Evolutionary conservation across 2,888 invertebrate species (phyloP), one percentile per base, ranked within the genome.

Genomic region (Tipula confusa): DNA sequence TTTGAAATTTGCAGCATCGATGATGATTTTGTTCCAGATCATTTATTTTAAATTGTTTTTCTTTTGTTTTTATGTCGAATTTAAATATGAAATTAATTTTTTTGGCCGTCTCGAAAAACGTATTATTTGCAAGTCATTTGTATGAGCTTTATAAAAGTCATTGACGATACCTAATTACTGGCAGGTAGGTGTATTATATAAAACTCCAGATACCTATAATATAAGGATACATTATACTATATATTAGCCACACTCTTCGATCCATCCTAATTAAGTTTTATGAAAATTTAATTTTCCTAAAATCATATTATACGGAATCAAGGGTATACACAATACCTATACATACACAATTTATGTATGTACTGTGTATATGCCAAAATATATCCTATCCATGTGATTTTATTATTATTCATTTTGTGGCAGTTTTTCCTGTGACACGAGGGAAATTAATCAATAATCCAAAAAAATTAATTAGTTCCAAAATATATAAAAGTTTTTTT

Each of bases 371-470:
- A n/a, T n/a, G n/a, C n/a, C n/a, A n/a, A n/a, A n/a, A n/a, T n/a
- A n/a, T n/a, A 31, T 31, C 31, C n/a, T 43, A 43, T 43, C n/a
- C n/a, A 43, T 64, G 24, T 24, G 24, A 33, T 24, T 64, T 4
- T 18, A 24, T 24, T 64, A 64, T 64, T 64, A 43, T 3, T 43
- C 36, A 36, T 43, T 15, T 64, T 18, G 24, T 64, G 24, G 24
- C 24, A 24, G 24, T 64, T 64, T 64, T 64, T 64, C 64, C 64
- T 64, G 64, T 64, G n/a, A n/a, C 64, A 11, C 64, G 24, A 64
- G 64, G 64, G 64, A 64, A 64, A 64, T 64, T 64, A 64, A 64
- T 64, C 64, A 64, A 64, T 64, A 64, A 64, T 64, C 64, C 64
- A 24, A 64, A 64, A 43, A 64, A 64, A 24, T 64, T 64, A 64